These are phyloP conservation scores for Clitarchus hookeri DNA, from an alignment of 2,888 invertebrate genomes.

Conservation along the genomic window DNA sequence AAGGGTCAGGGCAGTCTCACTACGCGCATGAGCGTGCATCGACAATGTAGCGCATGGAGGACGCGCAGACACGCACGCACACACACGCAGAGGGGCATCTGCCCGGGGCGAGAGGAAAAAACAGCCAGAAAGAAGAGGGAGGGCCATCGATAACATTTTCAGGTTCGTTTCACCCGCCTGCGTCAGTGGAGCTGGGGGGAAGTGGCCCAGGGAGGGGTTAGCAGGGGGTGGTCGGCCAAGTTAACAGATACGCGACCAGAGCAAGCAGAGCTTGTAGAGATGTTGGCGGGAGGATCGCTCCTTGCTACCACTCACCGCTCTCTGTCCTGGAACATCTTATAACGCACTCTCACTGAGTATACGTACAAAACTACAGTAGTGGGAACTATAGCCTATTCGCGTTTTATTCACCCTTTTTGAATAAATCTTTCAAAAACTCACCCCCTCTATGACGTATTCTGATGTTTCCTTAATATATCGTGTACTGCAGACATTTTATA, in stretches of 20 bases:
- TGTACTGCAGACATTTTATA: too few relatives aligned
- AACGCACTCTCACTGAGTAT: too few relatives aligned
- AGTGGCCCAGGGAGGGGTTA: neutral
- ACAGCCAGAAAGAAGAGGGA: neutral
- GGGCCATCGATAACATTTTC: constrained; percentile 23
- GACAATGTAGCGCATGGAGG: too few relatives aligned
- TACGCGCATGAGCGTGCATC: too few relatives aligned
- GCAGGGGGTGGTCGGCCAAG: neutral
- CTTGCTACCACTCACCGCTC: neutral
- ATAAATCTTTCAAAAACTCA: too few relatives aligned
- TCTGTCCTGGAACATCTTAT: neutral
- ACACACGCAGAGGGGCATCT: neutral
- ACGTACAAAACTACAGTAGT: too few relatives aligned
- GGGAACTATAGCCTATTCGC: too few relatives aligned
- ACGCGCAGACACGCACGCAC: neutral
- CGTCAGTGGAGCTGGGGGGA: neutral
- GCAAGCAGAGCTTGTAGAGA: neutral
- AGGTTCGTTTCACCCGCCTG: constrained; percentile 24
- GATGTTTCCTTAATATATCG: too few relatives aligned
- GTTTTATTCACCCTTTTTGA: too few relatives aligned
- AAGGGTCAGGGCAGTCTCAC: too few relatives aligned
- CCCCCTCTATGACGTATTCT: too few relatives aligned
- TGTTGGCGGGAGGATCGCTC: too few relatives aligned
- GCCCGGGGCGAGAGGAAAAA: neutral
- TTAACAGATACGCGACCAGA: neutral